Evolutionary conservation across 2,113 vertebrate species (phyloP).

Genomic region (Neoarius graeffei): DNA sequence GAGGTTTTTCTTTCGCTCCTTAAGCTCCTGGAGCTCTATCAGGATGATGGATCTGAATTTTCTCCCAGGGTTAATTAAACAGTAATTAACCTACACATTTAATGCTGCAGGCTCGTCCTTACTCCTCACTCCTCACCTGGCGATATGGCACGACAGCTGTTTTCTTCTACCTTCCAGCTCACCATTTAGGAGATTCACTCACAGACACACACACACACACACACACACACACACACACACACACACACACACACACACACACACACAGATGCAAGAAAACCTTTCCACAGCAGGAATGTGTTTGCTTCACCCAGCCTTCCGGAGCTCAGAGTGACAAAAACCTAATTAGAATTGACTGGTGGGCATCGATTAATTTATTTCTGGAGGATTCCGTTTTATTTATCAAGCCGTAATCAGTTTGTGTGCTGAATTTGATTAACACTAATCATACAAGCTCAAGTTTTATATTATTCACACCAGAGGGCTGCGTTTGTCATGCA

Average conservation of each 20-base stretch:
- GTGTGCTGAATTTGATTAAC: constrained; percentile 50
- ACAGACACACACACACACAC: neutral
- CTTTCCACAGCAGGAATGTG: constrained; percentile 4
- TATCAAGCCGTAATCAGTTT: constrained; percentile 45
- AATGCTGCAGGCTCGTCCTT: constrained; percentile 11
- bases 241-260: neutral
- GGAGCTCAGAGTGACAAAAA: constrained; percentile 22
- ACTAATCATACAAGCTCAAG: constrained; percentile 37
- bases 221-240: neutral
- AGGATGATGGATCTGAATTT: constrained; percentile 29
- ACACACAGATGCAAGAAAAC: neutral
- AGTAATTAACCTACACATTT: constrained; percentile 46
- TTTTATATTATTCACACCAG: constrained; percentile 29
- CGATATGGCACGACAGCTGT: constrained; percentile 51
- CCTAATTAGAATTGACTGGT: constrained; percentile 54
- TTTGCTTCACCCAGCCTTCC: constrained; percentile 9
- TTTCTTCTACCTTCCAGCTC: constrained; percentile 19
- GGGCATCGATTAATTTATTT: constrained; percentile 50
- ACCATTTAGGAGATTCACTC: neutral
- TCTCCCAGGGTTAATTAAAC: constrained; percentile 34
- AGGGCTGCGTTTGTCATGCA: constrained; percentile 32
- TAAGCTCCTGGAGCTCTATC: neutral
- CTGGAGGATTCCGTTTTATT: constrained; percentile 35
- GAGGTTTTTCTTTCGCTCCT: neutral
- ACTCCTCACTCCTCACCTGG: constrained; percentile 43